Conservation (phyloP, 2,113 vertebrate species). For the Xyliphius kryptos region DNA sequence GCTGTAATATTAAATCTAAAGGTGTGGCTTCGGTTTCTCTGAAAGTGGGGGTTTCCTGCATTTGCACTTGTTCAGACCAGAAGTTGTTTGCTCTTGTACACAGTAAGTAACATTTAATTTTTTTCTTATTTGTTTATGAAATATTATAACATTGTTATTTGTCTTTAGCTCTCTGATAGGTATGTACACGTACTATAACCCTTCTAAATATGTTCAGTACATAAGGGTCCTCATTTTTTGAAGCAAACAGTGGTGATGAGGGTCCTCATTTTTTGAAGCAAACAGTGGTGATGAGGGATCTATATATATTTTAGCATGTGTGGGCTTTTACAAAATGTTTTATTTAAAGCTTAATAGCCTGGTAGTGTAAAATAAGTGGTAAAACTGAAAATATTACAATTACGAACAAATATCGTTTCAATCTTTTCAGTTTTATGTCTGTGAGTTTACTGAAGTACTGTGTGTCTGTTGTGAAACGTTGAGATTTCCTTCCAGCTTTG, state of each 20-base stretch:
- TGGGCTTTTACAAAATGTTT: background rate
- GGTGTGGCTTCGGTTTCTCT: no score
- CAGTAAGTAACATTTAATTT: no score
- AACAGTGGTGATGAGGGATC: background rate
- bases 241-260: background rate
- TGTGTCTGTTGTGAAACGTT: background rate
- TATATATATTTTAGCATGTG: background rate
- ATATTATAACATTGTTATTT: background rate
- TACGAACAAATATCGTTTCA: no score
- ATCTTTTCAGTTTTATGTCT: slow-evolving; percentile 3
- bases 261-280: background rate
- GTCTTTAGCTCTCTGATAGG: background rate
- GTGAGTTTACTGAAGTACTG: background rate
- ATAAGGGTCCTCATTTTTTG: background rate
- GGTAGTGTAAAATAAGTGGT: no score
- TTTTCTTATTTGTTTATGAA: background rate
- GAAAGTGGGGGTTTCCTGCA: background rate
- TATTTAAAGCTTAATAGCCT: background rate
- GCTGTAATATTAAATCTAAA: no score
- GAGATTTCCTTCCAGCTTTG: background rate
- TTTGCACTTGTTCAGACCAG: background rate
- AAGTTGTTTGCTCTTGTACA: background rate
- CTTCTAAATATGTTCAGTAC: background rate
- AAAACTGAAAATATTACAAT: no score
- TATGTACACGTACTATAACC: background rate